Evolutionary conservation across 2,113 vertebrate species (phyloP).

Genomic region (Notiomystis cincta): DNA sequence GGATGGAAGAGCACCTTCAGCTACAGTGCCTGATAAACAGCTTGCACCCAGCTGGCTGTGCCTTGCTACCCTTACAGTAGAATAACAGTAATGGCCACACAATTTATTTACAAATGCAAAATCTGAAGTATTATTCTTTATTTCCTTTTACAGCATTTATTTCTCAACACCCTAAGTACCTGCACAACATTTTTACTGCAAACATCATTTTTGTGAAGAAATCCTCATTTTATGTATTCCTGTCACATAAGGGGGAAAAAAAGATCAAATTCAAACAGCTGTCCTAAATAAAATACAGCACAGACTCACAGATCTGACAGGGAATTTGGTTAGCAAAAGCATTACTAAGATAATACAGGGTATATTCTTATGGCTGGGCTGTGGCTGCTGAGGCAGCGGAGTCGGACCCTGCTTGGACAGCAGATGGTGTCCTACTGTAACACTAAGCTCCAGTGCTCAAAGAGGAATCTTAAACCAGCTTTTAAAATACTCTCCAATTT

Average conservation of each 20-base stretch:
- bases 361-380: background rate
- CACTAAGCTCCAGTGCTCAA: background rate
- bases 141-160: background rate
- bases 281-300: background rate
- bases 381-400: background rate
- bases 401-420: conserved; percentile 25
- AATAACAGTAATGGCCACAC: background rate
- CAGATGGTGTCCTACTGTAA: conserved; percentile 68
- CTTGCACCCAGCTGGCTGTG: background rate
- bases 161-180: background rate
- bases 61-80: background rate
- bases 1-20: background rate
- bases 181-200: background rate
- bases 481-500: conserved; percentile 18
- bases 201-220: background rate
- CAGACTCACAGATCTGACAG: background rate
- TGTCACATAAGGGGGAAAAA: background rate
- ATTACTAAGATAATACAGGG: background rate
- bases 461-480: conserved; percentile 9
- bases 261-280: background rate
- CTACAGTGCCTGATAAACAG: background rate
- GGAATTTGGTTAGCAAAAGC: background rate
- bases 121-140: background rate
- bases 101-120: background rate
- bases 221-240: background rate